A percentile compares a stretch with the other conserved stretches of the same genome.
Evolutionary conservation across 30 jellyfish, hydroid and myxozoan genomes (phyloP).

Genomic region (Euphysa ruthae): DNA sequence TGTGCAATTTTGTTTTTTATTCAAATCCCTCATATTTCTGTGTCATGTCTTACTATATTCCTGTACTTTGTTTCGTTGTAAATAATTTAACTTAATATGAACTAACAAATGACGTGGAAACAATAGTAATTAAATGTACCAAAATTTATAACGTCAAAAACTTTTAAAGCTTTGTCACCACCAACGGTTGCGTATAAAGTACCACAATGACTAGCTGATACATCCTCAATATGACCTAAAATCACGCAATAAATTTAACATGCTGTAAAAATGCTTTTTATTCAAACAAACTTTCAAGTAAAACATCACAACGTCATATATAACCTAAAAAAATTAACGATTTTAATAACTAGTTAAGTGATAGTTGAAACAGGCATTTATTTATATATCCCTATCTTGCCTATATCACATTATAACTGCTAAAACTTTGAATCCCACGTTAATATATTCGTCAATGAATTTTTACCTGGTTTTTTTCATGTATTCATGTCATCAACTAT

Average conservation of each 20-base stretch:
- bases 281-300: neutral
- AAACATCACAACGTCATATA: neutral
- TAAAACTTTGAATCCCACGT: too few relatives aligned
- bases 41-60: too few relatives aligned
- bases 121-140: constrained; percentile 33
- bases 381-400: constrained; percentile 58
- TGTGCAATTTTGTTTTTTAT: too few relatives aligned
- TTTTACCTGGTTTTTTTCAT: too few relatives aligned
- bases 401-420: constrained; percentile 91
- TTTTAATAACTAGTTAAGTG: too few relatives aligned
- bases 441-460: too few relatives aligned
- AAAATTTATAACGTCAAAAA: constrained; percentile 86
- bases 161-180: constrained; percentile 78
- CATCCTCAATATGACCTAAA: constrained; percentile 65
- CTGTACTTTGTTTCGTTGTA: too few relatives aligned
- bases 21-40: too few relatives aligned
- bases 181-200: constrained; percentile 70
- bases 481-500: too few relatives aligned
- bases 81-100: too few relatives aligned
- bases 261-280: too few relatives aligned
- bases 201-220: constrained; percentile 81
- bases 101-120: neutral
- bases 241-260: neutral
- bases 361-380: too few relatives aligned
- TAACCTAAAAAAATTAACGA: neutral